Evolutionary conservation across 2,113 vertebrate species (phyloP), one percentile per base, ranked within the genome.

Genomic region (Ovibos moschatus): DNA sequence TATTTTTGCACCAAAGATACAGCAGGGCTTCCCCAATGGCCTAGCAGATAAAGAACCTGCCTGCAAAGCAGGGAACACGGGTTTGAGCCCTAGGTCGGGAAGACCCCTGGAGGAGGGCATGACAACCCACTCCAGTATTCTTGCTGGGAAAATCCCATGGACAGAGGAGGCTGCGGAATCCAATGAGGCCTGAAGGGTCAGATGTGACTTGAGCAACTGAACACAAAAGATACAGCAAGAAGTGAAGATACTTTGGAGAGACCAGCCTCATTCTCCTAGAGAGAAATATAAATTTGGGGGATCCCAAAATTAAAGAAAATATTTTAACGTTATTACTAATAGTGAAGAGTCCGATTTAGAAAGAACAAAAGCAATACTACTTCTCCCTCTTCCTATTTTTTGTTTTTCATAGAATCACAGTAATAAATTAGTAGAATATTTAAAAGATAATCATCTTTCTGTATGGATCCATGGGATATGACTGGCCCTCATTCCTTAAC

Each of bases 61-160:
- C 67, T 40, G 21, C 2, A 12, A 23, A 1, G n/a, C 64, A 74
- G 67, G n/a, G 0, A 7, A 74, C 0, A 0, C 21, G 40, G 21
- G 10, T 6, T 11, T 40, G 21, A 74, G 0, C 21, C 21, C 10
- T 6, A 11, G 67, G 36, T 74, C 1, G 5, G 21, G 2, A 6
- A 25, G 36, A 40, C 36, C 10, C 67, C 21, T 40, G 67, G n/a
- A 74, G 21, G 36, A 74, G 19, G 19, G 36, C 36, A 74, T 40
- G 67, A 74, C 19, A 21, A 74, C 10, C 0, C 67, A 74, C 36
- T 40, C 36, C 36, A 74, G 36, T 74, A 1, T 74, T 74, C 36
- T 74, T 40, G 2, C 21, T 25, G 21, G 36, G 67, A 40, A 74
- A 74, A 40, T 40, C 5, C 67, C 67, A 74, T 25, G 67, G 2